Base-by-base conservation (phyloP, 92 coral and sea anemone species). In the Blastomussa wellsi region DNA sequence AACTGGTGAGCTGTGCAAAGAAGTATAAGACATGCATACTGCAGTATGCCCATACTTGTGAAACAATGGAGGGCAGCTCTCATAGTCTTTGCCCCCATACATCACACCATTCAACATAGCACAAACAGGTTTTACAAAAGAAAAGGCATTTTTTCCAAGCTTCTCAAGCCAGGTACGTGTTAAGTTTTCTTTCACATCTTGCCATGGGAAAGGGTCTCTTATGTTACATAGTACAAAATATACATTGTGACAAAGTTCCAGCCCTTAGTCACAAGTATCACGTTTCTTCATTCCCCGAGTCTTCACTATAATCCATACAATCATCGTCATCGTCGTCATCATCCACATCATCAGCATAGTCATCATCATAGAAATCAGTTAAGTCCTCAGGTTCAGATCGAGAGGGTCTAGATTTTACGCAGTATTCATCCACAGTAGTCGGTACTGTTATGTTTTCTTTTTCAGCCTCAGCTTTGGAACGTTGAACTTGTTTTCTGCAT, bases 211-310 rank as follows among this genome's bases (percentile, higher is more conserved):
- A 75, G 74, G 79, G 53, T 57, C 41, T 76, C 78, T 80, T 88
- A 88, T 91, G 79, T 81, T 90, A 93, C 89, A 91, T 80, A 84
- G 88, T 91, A 89, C 91, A 94, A 94, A 91, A 91, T 91, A 90
- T 89, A 94, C 94, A 91, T 89, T 86, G 78, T 49, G 76, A 77
- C 88, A 89, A 76, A 85, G 88, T 64, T 83, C 84, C 90, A 77
- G 88, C 77, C 90, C 77, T 78, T 62, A 66, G 65, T 44, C 48
- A 80, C 55, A 72, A 64, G 53, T 79, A 84, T 93, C 90, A 96
- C 86, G 99, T 92, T 80, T 95, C 98, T 83, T 96, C 99, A 81
- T 96, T 96, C 39, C 99, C 99, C 0, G 99, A 96, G 86, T 96
- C 99, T 86, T 95, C 98, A 41, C 99, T 96, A 82, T 96, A 95